Base-by-base conservation (phyloP, 1,140 invertebrate species). In the Aphaenogaster floridana region DNA sequence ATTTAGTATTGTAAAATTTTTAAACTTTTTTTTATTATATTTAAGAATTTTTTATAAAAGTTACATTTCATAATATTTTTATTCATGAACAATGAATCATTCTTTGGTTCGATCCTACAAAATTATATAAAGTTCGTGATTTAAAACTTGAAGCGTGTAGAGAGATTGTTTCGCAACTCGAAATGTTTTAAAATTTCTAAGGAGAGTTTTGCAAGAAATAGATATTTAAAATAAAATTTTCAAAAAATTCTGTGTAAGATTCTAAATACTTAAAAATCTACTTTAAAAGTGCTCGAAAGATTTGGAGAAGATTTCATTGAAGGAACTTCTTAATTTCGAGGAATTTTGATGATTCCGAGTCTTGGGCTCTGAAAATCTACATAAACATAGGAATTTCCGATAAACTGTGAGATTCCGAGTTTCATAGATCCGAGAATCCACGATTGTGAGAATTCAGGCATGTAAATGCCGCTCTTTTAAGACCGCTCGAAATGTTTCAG, bases 401-500 rank as follows among this genome's bases (percentile, higher is more conserved):
- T n/a, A 36, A 74, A 17, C n/a, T 8, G 50, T 74, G 39, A 72
- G n/a, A 57, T 57, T 81, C 64, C 45, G 39, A 21, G 4, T 17
- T 36, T 48, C 45, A 15, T 4, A 52, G 57, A 48, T 78, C n/a
- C 59, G 36, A 69, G 50, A 42, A 34, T 34, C 6, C n/a, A 28
- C n/a, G 9, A 71, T 68, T 8, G 34, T 28, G 21, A 83, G 39
- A 83, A 74, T 17, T 21, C 42, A 61, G n/a, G 28, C 69, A 74
- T 48, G 80, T 57, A 84, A 84, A 74, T 48, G 42, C 42, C 3
- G 8, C 28, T 28, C 28, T 61, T 42, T 48, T 74, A 74, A 83
- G 68, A 74, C 13, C 42, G 42, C 11, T 72, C 8, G 80, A 74
- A 61, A 61, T 39, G 68, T 83, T 83, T n/a, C 36, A 13, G 28